Evolutionary conservation across 2,797 vertebrate species (phyloP).

Genomic region (Microcaecilia unicolor): DNA sequence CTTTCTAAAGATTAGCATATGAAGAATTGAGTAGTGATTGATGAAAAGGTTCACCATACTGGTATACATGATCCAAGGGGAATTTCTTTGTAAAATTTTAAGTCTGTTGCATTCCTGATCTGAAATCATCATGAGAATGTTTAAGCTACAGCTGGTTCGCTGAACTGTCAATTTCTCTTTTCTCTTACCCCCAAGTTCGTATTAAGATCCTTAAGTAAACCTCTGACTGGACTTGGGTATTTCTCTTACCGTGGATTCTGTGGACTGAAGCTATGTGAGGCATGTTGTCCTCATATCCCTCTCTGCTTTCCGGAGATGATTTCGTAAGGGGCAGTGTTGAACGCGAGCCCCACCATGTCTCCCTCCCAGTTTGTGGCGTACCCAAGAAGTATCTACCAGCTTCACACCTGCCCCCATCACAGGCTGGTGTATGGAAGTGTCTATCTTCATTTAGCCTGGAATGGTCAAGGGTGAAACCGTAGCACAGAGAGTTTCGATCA

Average conservation of each 20-base stretch:
- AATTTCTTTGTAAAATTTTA: too few relatives aligned
- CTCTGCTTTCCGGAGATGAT: slow-evolving; percentile 71
- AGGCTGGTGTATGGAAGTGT: slow-evolving; percentile 74
- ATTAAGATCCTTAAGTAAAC: too few relatives aligned
- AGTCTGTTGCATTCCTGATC: too few relatives aligned
- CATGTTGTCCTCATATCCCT: slow-evolving; percentile 68
- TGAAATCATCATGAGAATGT: too few relatives aligned
- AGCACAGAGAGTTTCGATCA: slow-evolving; percentile 69
- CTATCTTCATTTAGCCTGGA: slow-evolving; percentile 67
- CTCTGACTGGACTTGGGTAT: too few relatives aligned
- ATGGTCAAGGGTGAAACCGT: slow-evolving; percentile 64
- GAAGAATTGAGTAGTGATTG: too few relatives aligned
- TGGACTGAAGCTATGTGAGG: slow-evolving; percentile 77
- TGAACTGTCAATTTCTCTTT: too few relatives aligned
- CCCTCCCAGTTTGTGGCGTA: slow-evolving; percentile 66
- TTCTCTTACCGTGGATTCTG: slow-evolving; percentile 76
- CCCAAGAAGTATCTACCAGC: slow-evolving; percentile 88
- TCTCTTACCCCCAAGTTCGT: too few relatives aligned
- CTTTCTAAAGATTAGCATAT: too few relatives aligned
- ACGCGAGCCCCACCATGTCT: slow-evolving; percentile 78
- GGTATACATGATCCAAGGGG: too few relatives aligned
- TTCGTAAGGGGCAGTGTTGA: slow-evolving; percentile 70
- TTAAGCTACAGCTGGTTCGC: too few relatives aligned
- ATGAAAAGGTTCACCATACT: too few relatives aligned
- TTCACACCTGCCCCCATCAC: slow-evolving; percentile 80